phyloP scores from a whole-genome alignment of 2,797 vertebrate species.

The Catamblyrhynchus diadema region DNA sequence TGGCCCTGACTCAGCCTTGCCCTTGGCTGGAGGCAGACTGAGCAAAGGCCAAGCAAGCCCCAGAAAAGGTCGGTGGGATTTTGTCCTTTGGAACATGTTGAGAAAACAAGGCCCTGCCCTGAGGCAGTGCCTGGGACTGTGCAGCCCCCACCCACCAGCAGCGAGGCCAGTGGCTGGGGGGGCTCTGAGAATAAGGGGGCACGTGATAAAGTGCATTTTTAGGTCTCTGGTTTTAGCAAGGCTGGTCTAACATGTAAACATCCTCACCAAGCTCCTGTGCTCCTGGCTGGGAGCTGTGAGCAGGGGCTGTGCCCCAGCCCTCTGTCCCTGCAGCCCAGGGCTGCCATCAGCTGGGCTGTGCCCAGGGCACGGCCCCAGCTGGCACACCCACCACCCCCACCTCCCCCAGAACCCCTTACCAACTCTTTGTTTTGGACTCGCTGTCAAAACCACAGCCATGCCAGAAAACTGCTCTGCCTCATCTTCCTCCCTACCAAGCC shows the following conservation, averaged over 20 bases:
- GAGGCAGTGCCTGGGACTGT: not conserved
- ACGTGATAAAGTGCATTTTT: constrained; percentile 43
- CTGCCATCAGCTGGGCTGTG: not conserved
- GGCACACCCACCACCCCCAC: accelerated
- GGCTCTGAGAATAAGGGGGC: not conserved
- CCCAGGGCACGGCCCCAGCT: not conserved
- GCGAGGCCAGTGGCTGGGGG: not conserved
- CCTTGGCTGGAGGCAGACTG: not conserved
- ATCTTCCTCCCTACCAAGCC: not conserved
- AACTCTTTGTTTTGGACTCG: not conserved
- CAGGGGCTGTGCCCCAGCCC: not conserved
- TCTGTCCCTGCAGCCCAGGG: not conserved
- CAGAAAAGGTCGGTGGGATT: not conserved
- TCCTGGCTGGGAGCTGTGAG: not conserved
- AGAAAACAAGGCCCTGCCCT: not conserved
- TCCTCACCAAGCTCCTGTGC: not conserved
- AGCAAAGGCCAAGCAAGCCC: not conserved
- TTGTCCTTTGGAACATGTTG: not conserved
- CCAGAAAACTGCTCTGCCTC: not conserved
- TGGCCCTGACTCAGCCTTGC: not conserved
- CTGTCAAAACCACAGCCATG: not conserved
- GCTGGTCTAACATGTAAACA: constrained; percentile 39
- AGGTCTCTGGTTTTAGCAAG: constrained; percentile 22
- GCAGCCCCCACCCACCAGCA: not conserved
- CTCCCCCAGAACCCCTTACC: not conserved